phyloP scores from a whole-genome alignment of 2,797 vertebrate species.

The Myotis myotis region DNA sequence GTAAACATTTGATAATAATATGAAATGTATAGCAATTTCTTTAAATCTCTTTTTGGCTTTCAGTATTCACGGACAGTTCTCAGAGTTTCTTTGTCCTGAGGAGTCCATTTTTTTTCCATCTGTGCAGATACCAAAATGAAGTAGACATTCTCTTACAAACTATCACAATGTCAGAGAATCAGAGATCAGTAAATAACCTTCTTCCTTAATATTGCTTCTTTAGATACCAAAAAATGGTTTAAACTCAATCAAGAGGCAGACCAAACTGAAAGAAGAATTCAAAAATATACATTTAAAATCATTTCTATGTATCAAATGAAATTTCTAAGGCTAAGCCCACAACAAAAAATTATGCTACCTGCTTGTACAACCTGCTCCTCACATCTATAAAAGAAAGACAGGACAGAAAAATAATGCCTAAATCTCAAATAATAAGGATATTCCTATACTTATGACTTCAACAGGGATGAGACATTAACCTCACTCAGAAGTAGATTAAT shows the following conservation, averaged over 20 bases:
- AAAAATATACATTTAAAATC: background rate
- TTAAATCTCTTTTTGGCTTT: background rate
- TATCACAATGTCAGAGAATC: background rate
- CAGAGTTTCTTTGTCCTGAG: background rate
- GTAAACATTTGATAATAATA: background rate
- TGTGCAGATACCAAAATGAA: background rate
- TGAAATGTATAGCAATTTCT: background rate
- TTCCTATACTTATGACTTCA: background rate
- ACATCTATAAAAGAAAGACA: background rate
- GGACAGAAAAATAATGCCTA: background rate
- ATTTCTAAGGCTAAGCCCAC: background rate
- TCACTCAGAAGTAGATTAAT: conserved; percentile 52
- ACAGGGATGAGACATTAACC: background rate
- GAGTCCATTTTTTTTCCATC: background rate
- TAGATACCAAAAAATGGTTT: background rate
- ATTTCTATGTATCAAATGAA: background rate
- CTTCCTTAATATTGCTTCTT: background rate
- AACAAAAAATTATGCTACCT: background rate
- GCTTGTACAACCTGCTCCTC: background rate
- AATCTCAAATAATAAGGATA: background rate
- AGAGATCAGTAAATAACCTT: background rate
- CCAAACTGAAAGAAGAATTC: background rate
- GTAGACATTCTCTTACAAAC: background rate
- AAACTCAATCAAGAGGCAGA: background rate
- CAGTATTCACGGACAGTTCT: background rate